Percentiles rank a stretch among this genome's conserved stretches.
Conservation (phyloP, 2,888 invertebrate genomes). For the Myathropa florea region DNA sequence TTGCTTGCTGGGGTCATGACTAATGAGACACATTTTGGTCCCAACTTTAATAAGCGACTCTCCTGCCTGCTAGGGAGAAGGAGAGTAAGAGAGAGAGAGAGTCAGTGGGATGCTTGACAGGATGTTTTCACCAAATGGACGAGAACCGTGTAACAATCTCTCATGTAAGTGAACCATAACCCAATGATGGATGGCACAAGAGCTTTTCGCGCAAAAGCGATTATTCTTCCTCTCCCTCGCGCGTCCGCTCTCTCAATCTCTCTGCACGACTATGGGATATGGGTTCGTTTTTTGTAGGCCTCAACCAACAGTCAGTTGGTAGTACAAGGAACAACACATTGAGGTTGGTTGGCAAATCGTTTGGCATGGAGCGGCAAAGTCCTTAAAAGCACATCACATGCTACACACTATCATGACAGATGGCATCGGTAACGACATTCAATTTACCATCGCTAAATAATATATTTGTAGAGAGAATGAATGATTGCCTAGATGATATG, state of each 20-base stretch:
- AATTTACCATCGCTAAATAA: conserved; percentile 70
- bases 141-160: conserved; percentile 13
- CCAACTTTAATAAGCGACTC: conserved; percentile 32
- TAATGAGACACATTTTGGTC: conserved; percentile 29
- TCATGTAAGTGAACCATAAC: conserved; percentile 57
- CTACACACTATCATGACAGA: conserved; percentile 70
- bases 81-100: not conserved
- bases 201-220: conserved; percentile 67
- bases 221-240: conserved; percentile 29
- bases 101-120: conserved; percentile 28
- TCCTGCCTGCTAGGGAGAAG: not conserved
- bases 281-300: not conserved
- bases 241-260: not conserved
- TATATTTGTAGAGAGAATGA: conserved; percentile 67
- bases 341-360: conserved; percentile 45
- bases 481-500: conserved; percentile 62
- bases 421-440: conserved; percentile 71
- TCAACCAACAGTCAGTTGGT: not conserved
- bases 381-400: conserved; percentile 67
- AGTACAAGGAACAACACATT: conserved; percentile 44
- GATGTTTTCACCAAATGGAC: conserved; percentile 16
- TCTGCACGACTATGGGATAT: not conserved
- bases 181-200: conserved; percentile 57
- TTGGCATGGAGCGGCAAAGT: conserved; percentile 32
- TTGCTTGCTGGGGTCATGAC: conserved; percentile 18